Conservation (phyloP, 2,113 vertebrate genomes). For the Choloepus hoffmanni region DNA sequence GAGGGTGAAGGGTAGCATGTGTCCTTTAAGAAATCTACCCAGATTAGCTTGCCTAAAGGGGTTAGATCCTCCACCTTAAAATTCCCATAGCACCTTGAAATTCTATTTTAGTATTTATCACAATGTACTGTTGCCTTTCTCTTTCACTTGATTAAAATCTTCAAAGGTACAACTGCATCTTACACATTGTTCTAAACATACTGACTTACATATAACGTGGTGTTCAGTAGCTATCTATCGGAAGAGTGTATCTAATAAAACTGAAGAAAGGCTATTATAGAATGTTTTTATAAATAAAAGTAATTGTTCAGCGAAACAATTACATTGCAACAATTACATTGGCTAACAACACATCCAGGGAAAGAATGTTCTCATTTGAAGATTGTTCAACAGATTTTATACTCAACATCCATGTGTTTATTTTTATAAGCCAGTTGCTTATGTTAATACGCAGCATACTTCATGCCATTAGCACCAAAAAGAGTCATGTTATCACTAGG, state of each 20-base stretch:
- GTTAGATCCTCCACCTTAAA: background rate
- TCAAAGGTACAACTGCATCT: background rate
- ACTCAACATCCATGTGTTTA: background rate
- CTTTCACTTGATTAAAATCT: background rate
- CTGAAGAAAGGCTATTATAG: background rate
- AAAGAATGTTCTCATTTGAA: constrained; percentile 5
- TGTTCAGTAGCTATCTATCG: background rate
- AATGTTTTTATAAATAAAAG: constrained; percentile 44
- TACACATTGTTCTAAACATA: background rate
- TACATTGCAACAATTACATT: constrained; percentile 9
- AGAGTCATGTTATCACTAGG: background rate
- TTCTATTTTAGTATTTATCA: constrained; percentile 8
- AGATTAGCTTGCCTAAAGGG: background rate
- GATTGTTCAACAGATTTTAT: constrained; percentile 15
- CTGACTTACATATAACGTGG: background rate
- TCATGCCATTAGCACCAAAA: background rate
- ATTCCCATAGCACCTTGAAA: background rate
- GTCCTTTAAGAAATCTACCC: background rate
- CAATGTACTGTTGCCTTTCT: background rate
- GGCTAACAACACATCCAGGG: background rate
- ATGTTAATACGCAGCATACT: background rate
- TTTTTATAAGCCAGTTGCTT: background rate
- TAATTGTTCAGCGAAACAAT: constrained; percentile 42
- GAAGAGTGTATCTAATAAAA: background rate
- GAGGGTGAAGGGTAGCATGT: background rate